Evolutionary conservation across 2,113 vertebrate species (phyloP), one percentile per base, ranked within the genome.

Genomic region (Loxodonta africana): DNA sequence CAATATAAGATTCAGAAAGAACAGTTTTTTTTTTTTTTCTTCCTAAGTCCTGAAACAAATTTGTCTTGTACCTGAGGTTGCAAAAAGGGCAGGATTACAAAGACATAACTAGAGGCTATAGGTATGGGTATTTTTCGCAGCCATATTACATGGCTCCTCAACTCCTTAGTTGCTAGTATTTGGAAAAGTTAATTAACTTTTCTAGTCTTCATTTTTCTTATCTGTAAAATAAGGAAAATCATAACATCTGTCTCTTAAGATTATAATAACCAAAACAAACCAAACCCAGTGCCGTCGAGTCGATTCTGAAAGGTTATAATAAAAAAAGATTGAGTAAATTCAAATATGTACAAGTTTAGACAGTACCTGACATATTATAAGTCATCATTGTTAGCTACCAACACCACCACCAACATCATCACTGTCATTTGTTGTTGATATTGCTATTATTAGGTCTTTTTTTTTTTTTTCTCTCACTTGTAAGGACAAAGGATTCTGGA

Each of bases 21-120:
- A 37, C 15, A 46, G 8, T 10, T 33, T 77, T 57, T 57, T 1
- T 96, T 87, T 94, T 10, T 33, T 77, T 57, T 57, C 1, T 96
- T 87, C 92, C n/a, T 95, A 86, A 87, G 4, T 82, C 21, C 6
- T 87, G 51, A 83, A 94, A 51, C 14, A 48, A 86, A 92, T 48
- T 83, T 15, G 20, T 2, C 25, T 5, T 30, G 44, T 9, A 62
- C 18, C 4, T n/a, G 7, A 77, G 21, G 6, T 76, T 86, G 41
- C 30, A 33, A 81, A 76, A 62, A 17, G 44, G n/a, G 26, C 20
- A 83, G 1, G 14, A 33, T 60, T 88, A 48, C 14, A 90, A 82
- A 95, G 76, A 33, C 0, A 11, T 46, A 84, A 53, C 33, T 69
- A 41, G 25, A 76, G 23, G 23, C 17, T 37, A 44, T 28, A 25